Conservation (phyloP, 2,113 vertebrate species). For the Periophthalmodon schlosseri region DNA sequence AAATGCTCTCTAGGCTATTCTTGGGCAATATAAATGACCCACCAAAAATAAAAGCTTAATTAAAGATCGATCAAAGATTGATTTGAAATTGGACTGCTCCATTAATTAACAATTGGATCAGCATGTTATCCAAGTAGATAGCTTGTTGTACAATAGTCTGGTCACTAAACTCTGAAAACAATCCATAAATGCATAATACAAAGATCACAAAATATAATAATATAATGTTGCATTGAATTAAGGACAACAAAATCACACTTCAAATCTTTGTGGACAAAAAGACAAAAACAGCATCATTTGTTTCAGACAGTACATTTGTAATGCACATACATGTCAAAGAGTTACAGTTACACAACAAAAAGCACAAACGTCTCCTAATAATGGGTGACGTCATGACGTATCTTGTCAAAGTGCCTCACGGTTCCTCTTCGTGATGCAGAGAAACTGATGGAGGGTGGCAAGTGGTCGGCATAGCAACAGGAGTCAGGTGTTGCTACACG, state of each 20-base stretch:
- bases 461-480: slow-evolving; percentile 71
- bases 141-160: background rate
- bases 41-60: background rate
- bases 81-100: background rate
- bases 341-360: slow-evolving; percentile 2
- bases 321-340: background rate
- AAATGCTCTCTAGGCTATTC: background rate
- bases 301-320: background rate
- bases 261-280: background rate
- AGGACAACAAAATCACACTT: background rate
- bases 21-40: background rate
- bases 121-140: background rate
- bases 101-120: background rate
- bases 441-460: slow-evolving; percentile 31
- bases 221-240: background rate
- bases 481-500: slow-evolving; percentile 49
- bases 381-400: slow-evolving; percentile 15
- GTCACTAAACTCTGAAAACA: background rate
- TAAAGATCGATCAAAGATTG: background rate
- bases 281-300: background rate
- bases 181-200: background rate
- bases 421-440: slow-evolving; percentile 11
- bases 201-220: background rate
- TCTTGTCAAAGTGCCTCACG: slow-evolving; percentile 9
- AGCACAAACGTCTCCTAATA: background rate